These are phyloP conservation scores for Bombus sibiricus DNA, from an alignment of 1,140 invertebrate species.

Conservation along the genomic window DNA sequence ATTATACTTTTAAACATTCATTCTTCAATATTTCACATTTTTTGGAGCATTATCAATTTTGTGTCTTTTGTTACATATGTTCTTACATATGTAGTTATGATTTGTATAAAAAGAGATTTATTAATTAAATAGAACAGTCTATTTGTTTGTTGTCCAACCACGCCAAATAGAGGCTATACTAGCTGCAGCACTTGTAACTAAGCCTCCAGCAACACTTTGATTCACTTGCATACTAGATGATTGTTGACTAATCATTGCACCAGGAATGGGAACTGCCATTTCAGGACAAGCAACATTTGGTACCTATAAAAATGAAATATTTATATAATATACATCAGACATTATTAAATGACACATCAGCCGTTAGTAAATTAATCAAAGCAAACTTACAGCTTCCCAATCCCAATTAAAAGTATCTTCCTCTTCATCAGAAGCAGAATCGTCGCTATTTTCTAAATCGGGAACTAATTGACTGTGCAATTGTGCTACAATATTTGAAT, in stretches of 20 bases:
- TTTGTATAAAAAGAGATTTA: conserved; percentile 54
- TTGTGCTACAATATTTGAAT: conserved; percentile 81
- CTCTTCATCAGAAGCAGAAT: conserved; percentile 87
- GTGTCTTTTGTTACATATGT: conserved; percentile 51
- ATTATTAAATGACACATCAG: neutral
- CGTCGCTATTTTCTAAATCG: conserved; percentile 85
- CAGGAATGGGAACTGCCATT: conserved; percentile 79
- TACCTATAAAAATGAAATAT: conserved; percentile 77
- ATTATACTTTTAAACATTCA: conserved; percentile 45
- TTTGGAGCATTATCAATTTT: conserved; percentile 37
- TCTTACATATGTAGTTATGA: neutral
- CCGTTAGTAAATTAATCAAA: neutral
- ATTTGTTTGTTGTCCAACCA: conserved; percentile 85
- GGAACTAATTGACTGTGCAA: conserved; percentile 85
- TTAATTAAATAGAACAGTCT: conserved; percentile 61
- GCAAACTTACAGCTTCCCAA: conserved; percentile 86
- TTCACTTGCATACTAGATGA: conserved; percentile 84
- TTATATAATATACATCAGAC: neutral
- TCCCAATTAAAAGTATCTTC: conserved; percentile 86
- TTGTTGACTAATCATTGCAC: conserved; percentile 81
- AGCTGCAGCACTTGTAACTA: conserved; percentile 87
- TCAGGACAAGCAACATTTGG: conserved; percentile 84
- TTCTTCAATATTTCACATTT: conserved; percentile 30
- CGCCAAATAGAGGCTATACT: conserved; percentile 88
- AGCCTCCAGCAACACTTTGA: conserved; percentile 85